Evolutionary conservation across 2,797 vertebrate species (phyloP), one percentile per base, ranked within the genome.

Genomic region (Petrocephalus sullivani): DNA sequence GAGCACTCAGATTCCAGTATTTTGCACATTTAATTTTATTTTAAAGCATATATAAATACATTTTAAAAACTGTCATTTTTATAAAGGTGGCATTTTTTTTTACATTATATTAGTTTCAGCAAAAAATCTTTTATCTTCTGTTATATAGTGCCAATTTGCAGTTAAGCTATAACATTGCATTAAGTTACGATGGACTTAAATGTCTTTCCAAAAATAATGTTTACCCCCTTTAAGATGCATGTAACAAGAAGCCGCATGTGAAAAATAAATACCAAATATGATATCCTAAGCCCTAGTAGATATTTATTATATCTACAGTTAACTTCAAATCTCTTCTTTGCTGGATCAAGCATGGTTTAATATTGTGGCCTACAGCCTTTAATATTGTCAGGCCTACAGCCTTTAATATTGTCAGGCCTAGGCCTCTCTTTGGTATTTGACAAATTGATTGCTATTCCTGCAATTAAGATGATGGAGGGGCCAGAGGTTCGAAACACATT

Each of bases 361-460:
- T 87, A 60, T 51, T 10, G 41, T 60, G 57, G 57, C 57, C 21
- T 19, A 1, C 57, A 53, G 57, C 4, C 10, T 83, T 49, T 84
- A 28, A 33, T 19, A 19, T 5, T 28, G 5, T 19, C 46, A 23
- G 19, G 58, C 58, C 21, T 19, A 1, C 57, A 53, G 57, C 4
- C 10, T 83, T 49, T 84, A 28, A 33, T 19, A 19, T 5, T 28
- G 5, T 19, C 46, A 23, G 19, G 58, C 58, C n/a, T 14, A 4
- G 21, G 85, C 9, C 37, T 51, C 41, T 49, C 33, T 58, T 60
- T 21, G 33, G 71, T 88, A 64, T 88, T 54, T 92, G 92, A 93
- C 91, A 93, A 93, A 94, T 92, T 90, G 92, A 93, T 91, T 91
- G 90, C 94, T 93, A 86, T 93, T 93, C 86, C 89, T 91, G 93